A percentile compares a stretch with the other conserved stretches of the same genome.
Evolutionary conservation across 2,797 vertebrate genomes (phyloP).

Genomic region (Lepus townsendii): DNA sequence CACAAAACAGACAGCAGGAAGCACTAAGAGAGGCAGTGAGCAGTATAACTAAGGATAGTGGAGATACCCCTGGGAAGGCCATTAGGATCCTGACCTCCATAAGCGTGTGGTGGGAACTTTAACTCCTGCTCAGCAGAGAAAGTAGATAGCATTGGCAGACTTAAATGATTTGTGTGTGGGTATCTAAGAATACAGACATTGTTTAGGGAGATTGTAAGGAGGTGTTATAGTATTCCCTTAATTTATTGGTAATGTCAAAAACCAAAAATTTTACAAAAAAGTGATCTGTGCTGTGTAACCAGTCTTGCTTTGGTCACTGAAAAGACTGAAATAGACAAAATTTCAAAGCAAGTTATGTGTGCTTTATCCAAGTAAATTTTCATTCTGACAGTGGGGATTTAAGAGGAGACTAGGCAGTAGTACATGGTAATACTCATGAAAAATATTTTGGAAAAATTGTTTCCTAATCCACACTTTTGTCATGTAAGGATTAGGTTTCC

Average conservation of each 20-base stretch:
- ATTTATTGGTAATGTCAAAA: not conserved
- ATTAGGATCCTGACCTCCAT: not conserved
- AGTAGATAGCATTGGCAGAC: not conserved
- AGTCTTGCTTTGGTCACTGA: not conserved
- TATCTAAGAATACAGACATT: not conserved
- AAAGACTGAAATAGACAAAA: not conserved
- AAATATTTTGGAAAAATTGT: not conserved
- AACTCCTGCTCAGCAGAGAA: not conserved
- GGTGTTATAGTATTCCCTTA: not conserved
- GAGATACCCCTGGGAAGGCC: too few relatives aligned
- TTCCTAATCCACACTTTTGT: not conserved
- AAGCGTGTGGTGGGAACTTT: not conserved
- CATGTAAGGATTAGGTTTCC: not conserved
- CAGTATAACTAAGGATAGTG: too few relatives aligned
- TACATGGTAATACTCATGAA: not conserved
- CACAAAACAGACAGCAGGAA: too few relatives aligned
- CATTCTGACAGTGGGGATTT: not conserved
- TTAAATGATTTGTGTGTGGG: not conserved
- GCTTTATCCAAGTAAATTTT: not conserved
- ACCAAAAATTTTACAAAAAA: not conserved
- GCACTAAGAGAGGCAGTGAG: not conserved
- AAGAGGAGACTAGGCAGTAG: not conserved
- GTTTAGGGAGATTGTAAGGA: not conserved
- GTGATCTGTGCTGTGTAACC: not conserved
- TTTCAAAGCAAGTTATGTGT: not conserved